A percentile compares a stretch with the other conserved stretches of the same genome.
phyloP scores from a whole-genome alignment of 2,113 vertebrate species.

The Ctenodactylus gundi region DNA sequence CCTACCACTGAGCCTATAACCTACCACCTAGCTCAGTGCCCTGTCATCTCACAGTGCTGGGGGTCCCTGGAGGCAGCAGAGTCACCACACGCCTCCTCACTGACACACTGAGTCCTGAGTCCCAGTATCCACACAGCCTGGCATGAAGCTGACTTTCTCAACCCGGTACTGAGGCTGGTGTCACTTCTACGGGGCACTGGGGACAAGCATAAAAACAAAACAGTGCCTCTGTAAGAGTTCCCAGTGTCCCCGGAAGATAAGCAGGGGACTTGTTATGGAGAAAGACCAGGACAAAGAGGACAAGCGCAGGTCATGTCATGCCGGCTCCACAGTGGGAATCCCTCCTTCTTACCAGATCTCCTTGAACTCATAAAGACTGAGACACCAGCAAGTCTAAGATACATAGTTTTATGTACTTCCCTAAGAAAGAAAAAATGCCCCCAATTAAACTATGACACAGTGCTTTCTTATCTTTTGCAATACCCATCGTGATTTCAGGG shows the following conservation, averaged over 20 bases:
- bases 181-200: accelerated
- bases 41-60: background rate
- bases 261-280: background rate
- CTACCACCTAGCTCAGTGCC: background rate
- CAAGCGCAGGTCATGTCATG: background rate
- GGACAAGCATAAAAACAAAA: background rate
- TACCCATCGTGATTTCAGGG: conserved; percentile 63
- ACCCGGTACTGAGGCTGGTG: background rate
- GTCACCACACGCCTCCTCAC: accelerated
- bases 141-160: accelerated
- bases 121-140: background rate
- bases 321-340: background rate
- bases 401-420: conserved; percentile 48
- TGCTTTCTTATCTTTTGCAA: conserved; percentile 66
- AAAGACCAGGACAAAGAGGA: background rate
- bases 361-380: conserved; percentile 20
- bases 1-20: no score
- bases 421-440: conserved; percentile 48
- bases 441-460: conserved; percentile 65
- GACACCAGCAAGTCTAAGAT: background rate
- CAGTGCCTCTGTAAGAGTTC: background rate
- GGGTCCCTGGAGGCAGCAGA: background rate
- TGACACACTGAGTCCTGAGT: background rate
- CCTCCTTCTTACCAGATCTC: background rate
- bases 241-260: background rate